Evolutionary conservation across 1,140 invertebrate genomes (phyloP).

Genomic region (Eulimnadia texana): DNA sequence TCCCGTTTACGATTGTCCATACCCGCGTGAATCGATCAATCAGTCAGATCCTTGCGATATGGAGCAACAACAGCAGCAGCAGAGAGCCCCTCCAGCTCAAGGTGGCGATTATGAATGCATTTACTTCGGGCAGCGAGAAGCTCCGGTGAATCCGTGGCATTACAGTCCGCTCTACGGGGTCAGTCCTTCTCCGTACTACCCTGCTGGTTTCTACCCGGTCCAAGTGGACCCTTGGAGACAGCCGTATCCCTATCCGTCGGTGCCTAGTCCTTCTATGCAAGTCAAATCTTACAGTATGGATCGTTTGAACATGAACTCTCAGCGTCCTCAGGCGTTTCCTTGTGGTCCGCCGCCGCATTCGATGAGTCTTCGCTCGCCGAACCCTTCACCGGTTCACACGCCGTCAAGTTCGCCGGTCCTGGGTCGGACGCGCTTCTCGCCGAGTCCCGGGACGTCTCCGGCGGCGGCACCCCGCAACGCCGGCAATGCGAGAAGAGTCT

Average conservation of each 20-base stretch:
- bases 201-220: neutral
- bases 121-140: neutral
- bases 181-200: neutral
- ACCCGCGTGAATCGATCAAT: slow-evolving; percentile 12
- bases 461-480: neutral
- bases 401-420: slow-evolving; percentile 12
- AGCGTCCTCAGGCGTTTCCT: neutral
- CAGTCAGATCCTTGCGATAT: neutral
- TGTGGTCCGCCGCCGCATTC: neutral
- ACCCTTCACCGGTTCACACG: slow-evolving; percentile 9
- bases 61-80: neutral
- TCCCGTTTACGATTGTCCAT: slow-evolving; percentile 9
- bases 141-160: slow-evolving; percentile 3
- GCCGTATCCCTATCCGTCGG: neutral
- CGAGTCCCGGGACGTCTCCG: neutral
- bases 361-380: neutral
- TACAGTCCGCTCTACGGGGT: slow-evolving; percentile 12
- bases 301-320: neutral
- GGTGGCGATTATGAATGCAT: slow-evolving; percentile 3
- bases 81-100: neutral
- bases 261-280: neutral
- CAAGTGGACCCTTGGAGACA: neutral
- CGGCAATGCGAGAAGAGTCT: neutral
- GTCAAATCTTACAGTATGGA: slow-evolving; percentile 16
- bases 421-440: neutral